These are phyloP conservation scores for Odocoileus virginianus DNA, from an alignment of 2,113 vertebrate species.

Conservation along the genomic window DNA sequence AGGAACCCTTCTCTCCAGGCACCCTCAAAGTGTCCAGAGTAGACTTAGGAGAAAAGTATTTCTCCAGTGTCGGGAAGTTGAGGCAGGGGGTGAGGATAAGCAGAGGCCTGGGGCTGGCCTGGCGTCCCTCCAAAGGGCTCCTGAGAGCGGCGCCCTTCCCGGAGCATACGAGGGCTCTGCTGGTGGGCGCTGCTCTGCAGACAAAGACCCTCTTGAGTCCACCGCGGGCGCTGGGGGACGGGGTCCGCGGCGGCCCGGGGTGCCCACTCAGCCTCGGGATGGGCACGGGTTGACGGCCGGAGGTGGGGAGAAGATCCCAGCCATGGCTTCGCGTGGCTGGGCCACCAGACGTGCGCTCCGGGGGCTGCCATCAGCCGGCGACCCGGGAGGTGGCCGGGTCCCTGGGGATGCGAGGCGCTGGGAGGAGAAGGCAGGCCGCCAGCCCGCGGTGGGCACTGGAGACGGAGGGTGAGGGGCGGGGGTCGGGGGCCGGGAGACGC, in stretches of 20 bases:
- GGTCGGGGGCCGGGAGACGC: not conserved
- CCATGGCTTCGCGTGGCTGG: not conserved
- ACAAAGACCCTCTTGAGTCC: constrained; percentile 16
- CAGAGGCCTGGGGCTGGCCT: not conserved
- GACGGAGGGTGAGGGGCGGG: not conserved
- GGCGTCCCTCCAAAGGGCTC: constrained; percentile 12
- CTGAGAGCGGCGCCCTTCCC: not conserved
- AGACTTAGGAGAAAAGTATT: constrained; percentile 69
- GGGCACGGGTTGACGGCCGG: constrained; percentile 10
- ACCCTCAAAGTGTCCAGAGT: constrained; percentile 65
- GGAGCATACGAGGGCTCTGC: constrained; percentile 52
- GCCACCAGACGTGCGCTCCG: not conserved
- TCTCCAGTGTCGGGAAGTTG: constrained; percentile 54
- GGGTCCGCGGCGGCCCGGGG: not conserved
- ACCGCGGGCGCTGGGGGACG: not conserved
- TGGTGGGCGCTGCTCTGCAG: constrained; percentile 45
- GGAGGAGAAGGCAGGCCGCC: not conserved
- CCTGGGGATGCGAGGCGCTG: not conserved
- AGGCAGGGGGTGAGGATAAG: not conserved
- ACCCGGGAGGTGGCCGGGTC: not conserved
- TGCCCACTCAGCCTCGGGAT: not conserved
- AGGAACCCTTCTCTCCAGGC: constrained; percentile 58
- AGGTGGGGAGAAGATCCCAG: not conserved
- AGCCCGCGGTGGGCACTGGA: not conserved
- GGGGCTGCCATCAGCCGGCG: not conserved